Evolutionary conservation across 2,797 vertebrate species (phyloP), one percentile per base, ranked within the genome.

Genomic region (Eupleurogrammus muticus): DNA sequence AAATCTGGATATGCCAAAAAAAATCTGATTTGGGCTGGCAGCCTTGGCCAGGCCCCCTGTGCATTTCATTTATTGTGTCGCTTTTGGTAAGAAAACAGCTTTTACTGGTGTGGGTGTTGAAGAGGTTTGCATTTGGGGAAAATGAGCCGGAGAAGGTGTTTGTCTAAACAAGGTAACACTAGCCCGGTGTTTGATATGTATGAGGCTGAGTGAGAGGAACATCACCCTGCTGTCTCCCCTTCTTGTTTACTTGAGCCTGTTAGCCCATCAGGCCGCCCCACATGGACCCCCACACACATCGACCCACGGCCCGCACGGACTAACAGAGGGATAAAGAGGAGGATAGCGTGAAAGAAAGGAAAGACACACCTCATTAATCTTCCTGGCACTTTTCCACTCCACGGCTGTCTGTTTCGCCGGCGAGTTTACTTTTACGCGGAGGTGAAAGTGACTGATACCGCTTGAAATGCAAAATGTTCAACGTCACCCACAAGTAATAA

Each of bases 351-450:
- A 89, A 89, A 72, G 83, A 88, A 80, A 81, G 78, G 67, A 87
- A 72, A 79, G 80, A 77, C 80, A 91, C 91, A 93, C 92, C 89
- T 93, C 90, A 90, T 92, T 89, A 89, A 90, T 93, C 92, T 85
- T 75, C 48, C 81, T 81, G 86, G 80, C 89, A 90, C 91, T 90
- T 87, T n/a, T 87, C 83, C 86, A 81, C 87, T 89, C 77, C 63
- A 50, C 66, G 46, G 69, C 77, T 80, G 88, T 83, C 85, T 80
- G 79, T 86, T 91, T 87, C 54, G 75, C 71, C 82, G 55, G 75
- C 74, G 20, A 83, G 83, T 91, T 93, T 90, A 89, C 90, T 88
- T 92, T 92, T 74, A 87, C 32, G 5, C 54, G 63, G 83, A 92
- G 89, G 92, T 91, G 90, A 92, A 91, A 90, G 86, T 91, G 90